phyloP scores from a whole-genome alignment of 2,797 vertebrate species.

The Myotis pilosus region DNA sequence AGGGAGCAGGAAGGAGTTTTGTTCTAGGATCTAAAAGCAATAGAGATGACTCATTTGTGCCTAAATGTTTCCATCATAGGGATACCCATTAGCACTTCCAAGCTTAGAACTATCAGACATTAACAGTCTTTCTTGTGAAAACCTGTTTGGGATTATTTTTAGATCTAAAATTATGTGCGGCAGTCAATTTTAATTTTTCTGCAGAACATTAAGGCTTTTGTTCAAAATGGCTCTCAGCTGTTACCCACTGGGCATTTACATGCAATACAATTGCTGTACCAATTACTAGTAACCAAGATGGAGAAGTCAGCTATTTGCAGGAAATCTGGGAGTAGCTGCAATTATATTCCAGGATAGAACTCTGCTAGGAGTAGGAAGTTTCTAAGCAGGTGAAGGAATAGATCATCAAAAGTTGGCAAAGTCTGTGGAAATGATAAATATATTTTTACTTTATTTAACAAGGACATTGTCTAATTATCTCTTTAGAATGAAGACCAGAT shows the following conservation, averaged over 20 bases:
- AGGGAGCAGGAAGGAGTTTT: not conserved
- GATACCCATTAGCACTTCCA: conserved; percentile 68
- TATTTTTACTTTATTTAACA: conserved; percentile 13
- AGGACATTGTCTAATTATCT: not conserved
- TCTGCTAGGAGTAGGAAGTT: not conserved
- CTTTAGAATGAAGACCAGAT: not conserved
- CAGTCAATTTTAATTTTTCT: not conserved
- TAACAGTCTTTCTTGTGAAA: conserved; percentile 63
- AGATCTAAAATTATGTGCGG: conserved; percentile 54
- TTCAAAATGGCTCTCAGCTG: not conserved
- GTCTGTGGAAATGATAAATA: not conserved
- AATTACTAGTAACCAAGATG: not conserved
- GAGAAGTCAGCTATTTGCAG: not conserved
- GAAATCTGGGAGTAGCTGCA: not conserved
- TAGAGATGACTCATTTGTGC: conserved; percentile 70
- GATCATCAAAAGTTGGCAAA: not conserved
- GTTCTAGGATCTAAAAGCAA: conserved; percentile 62
- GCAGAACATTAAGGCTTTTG: not conserved
- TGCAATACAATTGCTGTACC: not conserved
- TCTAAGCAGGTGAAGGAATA: not conserved
- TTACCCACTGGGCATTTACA: not conserved
- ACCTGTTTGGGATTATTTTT: conserved; percentile 71
- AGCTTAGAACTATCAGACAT: conserved; percentile 49
- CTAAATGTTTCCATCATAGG: conserved; percentile 64
- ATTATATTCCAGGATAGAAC: not conserved